Conservation (phyloP, 2,888 invertebrate species). For the Conomelus anceps region DNA sequence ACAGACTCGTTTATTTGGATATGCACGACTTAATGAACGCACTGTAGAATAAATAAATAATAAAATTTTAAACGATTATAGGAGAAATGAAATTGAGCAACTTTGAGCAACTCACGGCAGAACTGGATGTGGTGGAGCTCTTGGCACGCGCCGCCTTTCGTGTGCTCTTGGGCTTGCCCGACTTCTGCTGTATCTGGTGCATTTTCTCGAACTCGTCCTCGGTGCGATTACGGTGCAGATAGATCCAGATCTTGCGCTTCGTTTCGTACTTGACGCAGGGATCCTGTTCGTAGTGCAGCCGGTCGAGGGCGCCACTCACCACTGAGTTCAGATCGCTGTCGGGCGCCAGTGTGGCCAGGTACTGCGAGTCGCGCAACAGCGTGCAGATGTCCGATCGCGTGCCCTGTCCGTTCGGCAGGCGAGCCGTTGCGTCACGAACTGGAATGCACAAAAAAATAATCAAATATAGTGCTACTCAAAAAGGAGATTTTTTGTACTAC, state of each 20-base stretch:
- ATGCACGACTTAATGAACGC: too few relatives aligned
- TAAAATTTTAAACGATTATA: too few relatives aligned
- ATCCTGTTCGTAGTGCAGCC: slow-evolving; percentile 83
- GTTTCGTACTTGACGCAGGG: slow-evolving; percentile 92
- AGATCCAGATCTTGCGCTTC: slow-evolving; percentile 91
- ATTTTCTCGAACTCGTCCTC: slow-evolving; percentile 61
- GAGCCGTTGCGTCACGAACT: slow-evolving; percentile 88
- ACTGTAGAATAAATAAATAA: too few relatives aligned
- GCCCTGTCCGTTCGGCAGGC: slow-evolving; percentile 91
- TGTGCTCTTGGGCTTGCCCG: slow-evolving; percentile 45
- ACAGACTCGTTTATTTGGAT: too few relatives aligned
- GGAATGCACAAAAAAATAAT: background rate
- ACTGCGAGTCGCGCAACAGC: slow-evolving; percentile 63
- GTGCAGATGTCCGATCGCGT: slow-evolving; percentile 87
- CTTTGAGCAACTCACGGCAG: background rate
- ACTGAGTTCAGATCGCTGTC: slow-evolving; percentile 71
- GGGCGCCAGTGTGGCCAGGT: slow-evolving; percentile 32
- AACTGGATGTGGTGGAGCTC: background rate
- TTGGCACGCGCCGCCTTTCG: slow-evolving; percentile 21
- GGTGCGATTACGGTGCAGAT: slow-evolving; percentile 68
- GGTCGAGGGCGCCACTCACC: slow-evolving; percentile 83
- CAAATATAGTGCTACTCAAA: too few relatives aligned
- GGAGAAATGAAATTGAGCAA: background rate
- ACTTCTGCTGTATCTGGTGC: slow-evolving; percentile 59
- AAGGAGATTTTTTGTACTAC: too few relatives aligned